These are phyloP conservation scores for Megathymus violae DNA, from an alignment of 1,140 invertebrate genomes.

Conservation along the genomic window DNA sequence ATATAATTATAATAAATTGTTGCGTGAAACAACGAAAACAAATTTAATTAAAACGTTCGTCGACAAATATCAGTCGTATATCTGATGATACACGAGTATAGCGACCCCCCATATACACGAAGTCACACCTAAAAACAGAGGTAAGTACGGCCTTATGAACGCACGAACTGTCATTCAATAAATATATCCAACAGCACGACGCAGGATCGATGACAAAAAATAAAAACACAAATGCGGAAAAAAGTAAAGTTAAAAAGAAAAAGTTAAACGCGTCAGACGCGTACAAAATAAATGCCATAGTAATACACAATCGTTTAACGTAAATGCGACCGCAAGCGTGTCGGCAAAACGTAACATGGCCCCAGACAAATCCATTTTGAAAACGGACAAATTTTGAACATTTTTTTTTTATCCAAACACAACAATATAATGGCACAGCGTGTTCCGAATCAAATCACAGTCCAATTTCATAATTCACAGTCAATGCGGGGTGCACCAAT, in stretches of 20 bases:
- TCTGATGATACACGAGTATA: conserved; percentile 83
- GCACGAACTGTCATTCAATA: conserved; percentile 62
- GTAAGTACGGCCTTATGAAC: conserved; percentile 83
- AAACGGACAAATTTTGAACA: conserved; percentile 40
- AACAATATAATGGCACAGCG: conserved; percentile 40
- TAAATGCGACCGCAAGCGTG: conserved; percentile 43
- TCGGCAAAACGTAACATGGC: conserved; percentile 38
- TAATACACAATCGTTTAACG: conserved; percentile 58
- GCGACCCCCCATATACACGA: conserved; percentile 90
- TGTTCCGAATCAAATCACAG: conserved; percentile 61
- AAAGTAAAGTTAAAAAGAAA: conserved; percentile 39
- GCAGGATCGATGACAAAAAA: conserved; percentile 43
- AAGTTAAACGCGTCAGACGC: conserved; percentile 54
- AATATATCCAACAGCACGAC: conserved; percentile 59
- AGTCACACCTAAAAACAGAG: conserved; percentile 87
- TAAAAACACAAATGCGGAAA: conserved; percentile 43
- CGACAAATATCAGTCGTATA: conserved; percentile 60
- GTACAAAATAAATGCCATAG: conserved; percentile 65
- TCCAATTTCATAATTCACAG: conserved; percentile 66
- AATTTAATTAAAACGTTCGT: background rate
- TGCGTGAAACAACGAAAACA: conserved; percentile 2
- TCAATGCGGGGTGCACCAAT: conserved; percentile 29
- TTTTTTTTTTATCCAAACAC: conserved; percentile 49
- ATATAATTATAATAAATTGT: background rate
- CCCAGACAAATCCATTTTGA: conserved; percentile 40